phyloP scores from a whole-genome alignment of 1,140 invertebrate genomes.

The Drosophila sucinea region DNA sequence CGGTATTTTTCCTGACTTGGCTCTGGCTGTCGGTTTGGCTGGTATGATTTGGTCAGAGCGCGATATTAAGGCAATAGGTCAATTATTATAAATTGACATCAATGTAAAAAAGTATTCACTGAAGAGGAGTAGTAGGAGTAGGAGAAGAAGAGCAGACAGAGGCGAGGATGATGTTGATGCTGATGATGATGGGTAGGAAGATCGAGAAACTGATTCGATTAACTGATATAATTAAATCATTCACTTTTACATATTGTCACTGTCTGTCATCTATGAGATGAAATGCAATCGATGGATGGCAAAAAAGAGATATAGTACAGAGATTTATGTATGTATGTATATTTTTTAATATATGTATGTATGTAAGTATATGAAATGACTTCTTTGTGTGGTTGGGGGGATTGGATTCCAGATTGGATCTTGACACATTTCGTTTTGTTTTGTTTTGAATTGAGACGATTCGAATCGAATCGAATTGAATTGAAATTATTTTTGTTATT shows the following conservation, averaged over 20 bases:
- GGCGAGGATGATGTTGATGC: slow-evolving; percentile 6
- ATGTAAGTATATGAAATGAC: background rate
- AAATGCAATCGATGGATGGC: slow-evolving; percentile 12
- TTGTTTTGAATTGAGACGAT: slow-evolving; percentile 36
- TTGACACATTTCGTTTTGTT: slow-evolving; percentile 23
- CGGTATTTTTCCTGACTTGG: slow-evolving; percentile 61
- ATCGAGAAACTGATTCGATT: slow-evolving; percentile 67
- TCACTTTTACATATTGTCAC: slow-evolving; percentile 41
- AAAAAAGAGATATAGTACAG: slow-evolving; percentile 11
- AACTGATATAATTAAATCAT: slow-evolving; percentile 73
- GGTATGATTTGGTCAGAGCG: slow-evolving; percentile 74
- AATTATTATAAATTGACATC: slow-evolving; percentile 83
- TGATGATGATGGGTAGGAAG: slow-evolving; percentile 10
- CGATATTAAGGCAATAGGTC: slow-evolving; percentile 83
- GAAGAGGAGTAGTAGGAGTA: slow-evolving; percentile 28
- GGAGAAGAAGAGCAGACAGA: slow-evolving; percentile 5
- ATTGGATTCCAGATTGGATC: slow-evolving; percentile 6
- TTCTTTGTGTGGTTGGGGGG: slow-evolving; percentile 5
- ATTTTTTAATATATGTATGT: background rate
- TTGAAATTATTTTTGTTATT: slow-evolving; percentile 10
- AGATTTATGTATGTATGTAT: background rate
- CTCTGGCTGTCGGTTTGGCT: slow-evolving; percentile 31
- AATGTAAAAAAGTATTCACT: slow-evolving; percentile 72
- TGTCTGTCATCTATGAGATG: slow-evolving; percentile 4
- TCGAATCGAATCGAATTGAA: background rate